Evolutionary conservation across 2,113 vertebrate genomes (phyloP).

Genomic region (Sterna hirundo): DNA sequence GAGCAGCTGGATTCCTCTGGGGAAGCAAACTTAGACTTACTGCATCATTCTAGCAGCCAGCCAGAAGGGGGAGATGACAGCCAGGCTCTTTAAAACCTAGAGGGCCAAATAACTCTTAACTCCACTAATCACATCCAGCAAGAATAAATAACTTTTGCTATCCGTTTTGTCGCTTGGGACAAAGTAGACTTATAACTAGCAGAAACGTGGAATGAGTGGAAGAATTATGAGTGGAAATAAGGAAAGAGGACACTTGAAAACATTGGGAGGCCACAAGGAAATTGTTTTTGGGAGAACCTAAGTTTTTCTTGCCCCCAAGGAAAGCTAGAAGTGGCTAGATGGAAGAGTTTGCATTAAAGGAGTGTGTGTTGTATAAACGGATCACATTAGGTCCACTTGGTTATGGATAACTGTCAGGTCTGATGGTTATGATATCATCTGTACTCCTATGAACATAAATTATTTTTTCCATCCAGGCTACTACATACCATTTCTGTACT

Average conservation of each 20-base stretch:
- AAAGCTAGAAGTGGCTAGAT: not conserved
- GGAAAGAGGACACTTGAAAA: not conserved
- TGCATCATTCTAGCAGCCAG: not conserved
- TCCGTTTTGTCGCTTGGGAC: not conserved
- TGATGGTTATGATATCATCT: not conserved
- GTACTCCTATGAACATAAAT: not conserved
- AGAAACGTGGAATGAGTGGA: not conserved
- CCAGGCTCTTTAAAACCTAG: not conserved
- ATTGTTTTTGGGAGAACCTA: not conserved
- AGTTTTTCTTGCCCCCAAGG: not conserved
- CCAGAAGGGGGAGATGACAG: conserved; percentile 57
- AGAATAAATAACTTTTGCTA: not conserved
- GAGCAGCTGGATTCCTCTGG: not conserved
- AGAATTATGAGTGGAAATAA: not conserved
- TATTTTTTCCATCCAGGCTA: not conserved
- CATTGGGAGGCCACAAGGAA: not conserved
- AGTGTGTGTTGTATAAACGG: not conserved
- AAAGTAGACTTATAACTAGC: not conserved
- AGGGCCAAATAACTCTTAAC: conserved; percentile 1
- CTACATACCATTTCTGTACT: not conserved
- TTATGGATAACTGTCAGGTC: not conserved
- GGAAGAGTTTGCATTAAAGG: not conserved
- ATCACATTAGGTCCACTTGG: not conserved
- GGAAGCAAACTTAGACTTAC: not conserved
- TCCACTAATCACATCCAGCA: not conserved